A percentile compares a stretch with the other conserved stretches of the same genome.
These are phyloP conservation scores for Gulo gulo DNA, from an alignment of 2,113 vertebrate genomes.

Conservation along the genomic window DNA sequence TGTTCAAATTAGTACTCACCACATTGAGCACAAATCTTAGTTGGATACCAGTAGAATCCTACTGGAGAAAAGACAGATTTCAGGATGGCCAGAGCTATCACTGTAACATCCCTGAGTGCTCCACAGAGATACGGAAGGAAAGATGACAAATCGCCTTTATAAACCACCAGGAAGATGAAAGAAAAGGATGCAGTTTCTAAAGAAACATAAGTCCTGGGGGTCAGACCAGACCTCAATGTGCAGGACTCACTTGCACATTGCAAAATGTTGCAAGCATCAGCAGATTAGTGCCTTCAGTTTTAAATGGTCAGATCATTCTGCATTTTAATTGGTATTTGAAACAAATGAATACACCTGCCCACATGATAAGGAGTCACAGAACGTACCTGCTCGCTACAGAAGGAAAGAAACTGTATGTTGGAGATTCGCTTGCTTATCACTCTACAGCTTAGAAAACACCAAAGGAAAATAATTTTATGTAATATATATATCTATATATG, in stretches of 20 bases:
- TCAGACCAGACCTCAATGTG: slow-evolving; percentile 60
- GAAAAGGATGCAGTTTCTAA: slow-evolving; percentile 68
- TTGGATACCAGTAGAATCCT: slow-evolving; percentile 32
- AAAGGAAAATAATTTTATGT: slow-evolving; percentile 56
- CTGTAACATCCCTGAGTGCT: slow-evolving; percentile 63
- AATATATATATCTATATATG: slow-evolving; percentile 66
- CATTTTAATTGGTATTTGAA: slow-evolving; percentile 38
- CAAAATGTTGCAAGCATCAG: slow-evolving; percentile 36
- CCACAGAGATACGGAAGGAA: slow-evolving; percentile 71
- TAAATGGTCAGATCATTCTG: slow-evolving; percentile 57
- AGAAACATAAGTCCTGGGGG: slow-evolving; percentile 67
- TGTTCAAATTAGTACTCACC: slow-evolving; percentile 39
- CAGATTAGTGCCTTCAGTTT: slow-evolving; percentile 54
- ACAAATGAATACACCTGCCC: background rate
- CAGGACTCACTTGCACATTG: slow-evolving; percentile 19
- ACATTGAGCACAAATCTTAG: slow-evolving; percentile 41
- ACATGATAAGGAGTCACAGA: background rate
- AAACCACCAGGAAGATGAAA: slow-evolving; percentile 75
- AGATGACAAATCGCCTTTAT: slow-evolving; percentile 70
- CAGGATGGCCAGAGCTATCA: slow-evolving; percentile 58
- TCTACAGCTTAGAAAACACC: slow-evolving; percentile 48
- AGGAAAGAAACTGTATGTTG: slow-evolving; percentile 24
- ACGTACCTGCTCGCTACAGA: slow-evolving; percentile 38
- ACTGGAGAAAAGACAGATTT: background rate
- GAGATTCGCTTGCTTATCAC: slow-evolving; percentile 34